Base-by-base conservation (phyloP, 2,888 invertebrate genomes). In the Alviniconcha strummeri region DNA sequence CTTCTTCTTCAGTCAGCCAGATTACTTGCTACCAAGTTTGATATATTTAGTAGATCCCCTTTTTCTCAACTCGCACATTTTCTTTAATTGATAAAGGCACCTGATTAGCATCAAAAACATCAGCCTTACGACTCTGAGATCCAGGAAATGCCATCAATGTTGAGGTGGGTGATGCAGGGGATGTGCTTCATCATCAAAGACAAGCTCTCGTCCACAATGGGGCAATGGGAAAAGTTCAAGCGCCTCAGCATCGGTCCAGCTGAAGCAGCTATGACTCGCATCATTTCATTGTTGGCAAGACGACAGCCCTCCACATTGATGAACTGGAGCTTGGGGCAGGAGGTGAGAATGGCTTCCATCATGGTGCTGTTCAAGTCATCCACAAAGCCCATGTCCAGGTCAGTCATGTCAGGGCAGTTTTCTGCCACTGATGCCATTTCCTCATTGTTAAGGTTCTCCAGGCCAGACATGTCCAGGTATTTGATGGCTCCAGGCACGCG, bases 211-310 rank as follows among this genome's bases (percentile, higher is more conserved):
- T 90, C 88, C 64, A 85, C 83, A n/a, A 90, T 81, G n/a, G 82
- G 55, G 83, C 90, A 90, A 83, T 91, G 89, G 8, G 90, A 90
- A 19, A 91, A 87, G 83, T 91, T 91, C 60, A 90, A 64, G 76
- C 84, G 74, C 8, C 82, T 85, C 76, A 90, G 83, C 19, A 82
- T 80, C 17, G 85, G 77, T 11, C 87, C 84, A 19, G 74, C 80
- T 0, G 87, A 81, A 11, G 89, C 72, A 8, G 85, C 82, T 55
- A 85, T 78, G n/a, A 36, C 77, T n/a, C 77, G 82, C 60, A 89
- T 77, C 84, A 86, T 84, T n/a, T 85, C 85, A 74, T 86, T 81
- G 77, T 87, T 86, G 9, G 87, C 85, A 17, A 85, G 57, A n/a
- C 83, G 83, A 83, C 89, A 89, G 0, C 90, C 90, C 84, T 91